Evolutionary conservation across 30 jellyfish, hydroid and myxozoan genomes (phyloP).

Genomic region (Pseudorhiza aurosa): DNA sequence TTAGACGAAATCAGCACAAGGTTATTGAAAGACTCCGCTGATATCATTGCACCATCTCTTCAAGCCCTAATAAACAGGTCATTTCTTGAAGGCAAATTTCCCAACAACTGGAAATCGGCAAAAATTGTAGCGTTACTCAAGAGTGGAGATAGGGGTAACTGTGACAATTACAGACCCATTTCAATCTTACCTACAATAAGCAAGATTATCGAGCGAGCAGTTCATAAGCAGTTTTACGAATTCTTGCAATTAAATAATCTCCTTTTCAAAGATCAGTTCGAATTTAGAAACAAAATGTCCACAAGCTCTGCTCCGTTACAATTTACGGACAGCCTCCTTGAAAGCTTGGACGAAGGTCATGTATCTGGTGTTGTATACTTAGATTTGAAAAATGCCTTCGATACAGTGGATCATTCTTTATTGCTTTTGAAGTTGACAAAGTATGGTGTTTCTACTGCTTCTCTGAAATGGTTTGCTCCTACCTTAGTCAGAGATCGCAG

Average conservation of each 20-base stretch:
- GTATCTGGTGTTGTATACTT: constrained; percentile 62
- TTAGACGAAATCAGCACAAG: constrained; percentile 73
- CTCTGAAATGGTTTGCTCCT: constrained; percentile 70
- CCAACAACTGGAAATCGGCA: constrained; percentile 72
- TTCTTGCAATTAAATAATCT: constrained; percentile 45
- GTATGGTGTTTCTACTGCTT: constrained; percentile 67
- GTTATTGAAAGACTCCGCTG: constrained; percentile 75
- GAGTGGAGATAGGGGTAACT: constrained; percentile 57
- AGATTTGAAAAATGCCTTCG: constrained; percentile 69
- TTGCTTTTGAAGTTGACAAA: constrained; percentile 56
- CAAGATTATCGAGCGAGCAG: constrained; percentile 68
- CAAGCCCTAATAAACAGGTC: constrained; percentile 62
- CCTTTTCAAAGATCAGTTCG: constrained; percentile 43
- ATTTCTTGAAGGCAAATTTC: constrained; percentile 54
- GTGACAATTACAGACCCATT: constrained; percentile 64
- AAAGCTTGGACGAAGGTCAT: constrained; percentile 78
- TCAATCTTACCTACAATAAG: constrained; percentile 58
- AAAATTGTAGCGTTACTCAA: constrained; percentile 45
- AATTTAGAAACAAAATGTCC: constrained; percentile 41
- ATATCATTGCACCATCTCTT: constrained; percentile 72
- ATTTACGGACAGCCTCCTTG: constrained; percentile 70
- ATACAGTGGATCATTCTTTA: constrained; percentile 60
- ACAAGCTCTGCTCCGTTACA: constrained; percentile 69
- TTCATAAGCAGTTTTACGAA: constrained; percentile 62
- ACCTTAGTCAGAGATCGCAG: constrained; percentile 78